phyloP scores from a whole-genome alignment of 2,797 vertebrate species.

The Semotilus atromaculatus region DNA sequence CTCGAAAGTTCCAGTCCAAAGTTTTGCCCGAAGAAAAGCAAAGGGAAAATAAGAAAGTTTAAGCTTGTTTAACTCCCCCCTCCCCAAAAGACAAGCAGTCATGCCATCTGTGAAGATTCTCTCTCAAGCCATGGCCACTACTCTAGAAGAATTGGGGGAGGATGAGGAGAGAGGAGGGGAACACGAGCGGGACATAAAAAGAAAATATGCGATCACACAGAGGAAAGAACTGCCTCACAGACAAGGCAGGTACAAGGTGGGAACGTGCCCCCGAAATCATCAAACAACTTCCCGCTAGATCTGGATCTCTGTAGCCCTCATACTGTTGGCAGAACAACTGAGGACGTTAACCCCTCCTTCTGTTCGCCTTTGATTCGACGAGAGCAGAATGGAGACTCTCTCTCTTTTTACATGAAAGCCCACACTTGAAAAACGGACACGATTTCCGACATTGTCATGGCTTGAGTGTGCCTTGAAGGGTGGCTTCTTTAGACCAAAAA shows the following conservation, averaged over 20 bases:
- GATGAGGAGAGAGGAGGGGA: conserved; percentile 31
- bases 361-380: conserved; percentile 56
- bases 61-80: conserved; percentile 79
- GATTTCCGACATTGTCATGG: conserved; percentile 74
- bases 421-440: conserved; percentile 69
- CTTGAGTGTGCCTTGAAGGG: conserved; percentile 70
- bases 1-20: conserved; percentile 79
- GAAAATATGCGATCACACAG: conserved; percentile 60
- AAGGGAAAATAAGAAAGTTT: conserved; percentile 79
- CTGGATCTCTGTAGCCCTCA: conserved; percentile 48
- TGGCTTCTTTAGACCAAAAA: conserved; percentile 71
- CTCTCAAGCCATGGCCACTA: conserved; percentile 79
- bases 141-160: conserved; percentile 71
- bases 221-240: conserved; percentile 48
- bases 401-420: conserved; percentile 65
- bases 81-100: conserved; percentile 82
- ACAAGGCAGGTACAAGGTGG: conserved; percentile 62
- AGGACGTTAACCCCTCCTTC: conserved; percentile 61
- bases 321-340: conserved; percentile 57
- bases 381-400: conserved; percentile 54
- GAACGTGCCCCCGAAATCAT: conserved; percentile 56
- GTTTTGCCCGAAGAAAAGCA: conserved; percentile 75
- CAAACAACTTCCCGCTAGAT: conserved; percentile 49
- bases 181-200: conserved; percentile 57
- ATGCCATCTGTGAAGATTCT: conserved; percentile 81